Conservation (phyloP, 2,797 vertebrate species). For the Silurus lanzhouensis region DNA sequence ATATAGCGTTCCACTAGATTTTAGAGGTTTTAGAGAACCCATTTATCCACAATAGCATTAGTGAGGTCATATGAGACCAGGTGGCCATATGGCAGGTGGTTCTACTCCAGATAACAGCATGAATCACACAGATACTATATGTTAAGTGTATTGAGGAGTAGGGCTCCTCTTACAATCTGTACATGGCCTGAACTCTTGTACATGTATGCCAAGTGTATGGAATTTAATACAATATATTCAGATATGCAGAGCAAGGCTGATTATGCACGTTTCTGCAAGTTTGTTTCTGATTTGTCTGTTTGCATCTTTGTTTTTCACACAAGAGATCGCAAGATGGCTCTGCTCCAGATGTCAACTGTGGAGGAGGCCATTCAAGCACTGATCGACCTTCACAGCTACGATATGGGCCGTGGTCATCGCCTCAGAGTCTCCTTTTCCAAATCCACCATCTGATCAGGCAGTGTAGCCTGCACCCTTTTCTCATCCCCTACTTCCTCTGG, state of each 20-base stretch:
- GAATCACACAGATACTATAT: neutral
- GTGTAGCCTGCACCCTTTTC: neutral
- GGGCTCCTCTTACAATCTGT: neutral
- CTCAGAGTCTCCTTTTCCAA: slow-evolving; percentile 99
- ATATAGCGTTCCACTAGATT: neutral
- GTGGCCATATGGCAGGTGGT: neutral
- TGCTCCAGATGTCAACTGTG: slow-evolving; percentile 97
- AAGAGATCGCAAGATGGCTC: slow-evolving; percentile 98
- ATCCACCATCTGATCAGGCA: slow-evolving; percentile 86
- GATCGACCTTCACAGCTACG: slow-evolving; percentile 98
- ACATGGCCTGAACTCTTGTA: neutral
- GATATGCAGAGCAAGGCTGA: neutral
- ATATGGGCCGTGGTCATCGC: slow-evolving; percentile 96
- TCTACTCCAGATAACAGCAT: neutral
- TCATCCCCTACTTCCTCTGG: slow-evolving; percentile 6
- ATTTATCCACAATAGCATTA: neutral
- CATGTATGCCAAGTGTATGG: neutral
- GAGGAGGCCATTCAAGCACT: slow-evolving; percentile 96
- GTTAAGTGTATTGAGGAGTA: neutral
- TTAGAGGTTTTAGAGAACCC: neutral
- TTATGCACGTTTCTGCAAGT: neutral
- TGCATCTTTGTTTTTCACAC: neutral
- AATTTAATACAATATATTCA: neutral
- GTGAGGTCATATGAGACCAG: neutral
- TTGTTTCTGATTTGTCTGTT: neutral